phyloP scores from a whole-genome alignment of 2,797 vertebrate genomes.

The Rhinatrema bivittatum region DNA sequence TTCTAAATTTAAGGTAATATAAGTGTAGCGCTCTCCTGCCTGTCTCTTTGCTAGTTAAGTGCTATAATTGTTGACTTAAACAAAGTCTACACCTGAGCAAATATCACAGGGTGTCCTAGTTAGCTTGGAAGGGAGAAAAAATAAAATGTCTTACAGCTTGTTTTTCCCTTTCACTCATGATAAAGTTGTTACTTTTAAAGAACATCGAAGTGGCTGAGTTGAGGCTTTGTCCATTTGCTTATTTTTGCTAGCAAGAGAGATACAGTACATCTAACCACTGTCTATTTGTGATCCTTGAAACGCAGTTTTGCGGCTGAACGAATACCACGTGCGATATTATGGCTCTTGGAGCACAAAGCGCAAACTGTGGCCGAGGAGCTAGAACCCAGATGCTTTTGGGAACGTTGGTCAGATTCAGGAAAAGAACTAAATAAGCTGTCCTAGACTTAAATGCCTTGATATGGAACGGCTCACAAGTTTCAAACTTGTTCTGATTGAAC shows the following conservation, averaged over 20 bases:
- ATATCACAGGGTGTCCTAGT: too few relatives aligned
- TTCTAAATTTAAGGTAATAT: too few relatives aligned
- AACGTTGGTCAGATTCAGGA: too few relatives aligned
- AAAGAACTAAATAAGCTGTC: too few relatives aligned
- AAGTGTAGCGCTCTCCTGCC: too few relatives aligned
- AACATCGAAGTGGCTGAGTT: not conserved
- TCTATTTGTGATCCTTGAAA: not conserved
- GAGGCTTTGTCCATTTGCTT: not conserved
- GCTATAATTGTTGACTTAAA: not conserved
- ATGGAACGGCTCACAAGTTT: too few relatives aligned
- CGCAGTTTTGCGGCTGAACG: slow-evolving; percentile 15
- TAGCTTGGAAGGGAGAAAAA: slow-evolving; percentile 3
- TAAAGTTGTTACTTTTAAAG: not conserved
- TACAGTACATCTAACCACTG: accelerated
- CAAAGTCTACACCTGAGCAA: slow-evolving; percentile 13
- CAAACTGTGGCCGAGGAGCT: too few relatives aligned
- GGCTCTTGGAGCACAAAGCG: too few relatives aligned
- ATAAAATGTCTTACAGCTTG: not conserved
- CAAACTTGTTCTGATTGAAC: too few relatives aligned
- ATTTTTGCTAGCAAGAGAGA: slow-evolving; percentile 6
- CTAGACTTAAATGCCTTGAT: too few relatives aligned
- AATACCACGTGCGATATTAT: too few relatives aligned
- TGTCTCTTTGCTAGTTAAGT: accelerated
- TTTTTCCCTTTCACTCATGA: accelerated
- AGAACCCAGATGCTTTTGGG: too few relatives aligned